These are phyloP conservation scores for Sebastes minor DNA, from an alignment of 2,797 vertebrate species.

Conservation along the genomic window DNA sequence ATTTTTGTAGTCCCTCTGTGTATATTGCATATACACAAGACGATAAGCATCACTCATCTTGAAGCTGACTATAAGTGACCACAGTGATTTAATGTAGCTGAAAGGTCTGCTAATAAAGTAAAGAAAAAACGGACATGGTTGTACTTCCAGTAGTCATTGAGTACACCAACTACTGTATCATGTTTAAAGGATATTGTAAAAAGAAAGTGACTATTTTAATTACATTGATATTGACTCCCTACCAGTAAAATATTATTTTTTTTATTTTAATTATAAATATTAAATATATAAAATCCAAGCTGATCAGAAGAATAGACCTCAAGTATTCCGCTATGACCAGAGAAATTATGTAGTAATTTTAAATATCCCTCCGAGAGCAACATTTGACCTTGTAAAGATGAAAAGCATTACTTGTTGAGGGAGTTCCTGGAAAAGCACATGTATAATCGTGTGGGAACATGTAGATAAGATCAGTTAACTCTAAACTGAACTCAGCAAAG, in stretches of 20 bases:
- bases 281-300: background rate
- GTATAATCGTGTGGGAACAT: background rate
- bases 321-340: background rate
- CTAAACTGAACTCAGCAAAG: background rate
- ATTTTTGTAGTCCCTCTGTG: background rate
- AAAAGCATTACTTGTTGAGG: background rate
- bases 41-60: background rate
- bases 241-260: background rate
- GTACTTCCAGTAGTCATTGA: background rate
- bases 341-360: background rate
- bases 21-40: constrained; percentile 1
- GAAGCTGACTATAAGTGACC: background rate
- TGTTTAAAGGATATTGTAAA: background rate
- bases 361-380: background rate
- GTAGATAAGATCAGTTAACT: background rate
- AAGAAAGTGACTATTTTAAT: background rate
- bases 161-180: background rate
- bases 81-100: background rate
- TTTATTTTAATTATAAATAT: background rate
- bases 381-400: background rate
- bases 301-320: background rate
- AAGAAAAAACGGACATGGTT: background rate
- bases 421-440: background rate
- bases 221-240: background rate
- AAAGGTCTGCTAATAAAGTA: background rate